A percentile compares a stretch with the other conserved stretches of the same genome.
phyloP scores from a whole-genome alignment of 2,113 vertebrate genomes.

The Macroglossus sobrinus region DNA sequence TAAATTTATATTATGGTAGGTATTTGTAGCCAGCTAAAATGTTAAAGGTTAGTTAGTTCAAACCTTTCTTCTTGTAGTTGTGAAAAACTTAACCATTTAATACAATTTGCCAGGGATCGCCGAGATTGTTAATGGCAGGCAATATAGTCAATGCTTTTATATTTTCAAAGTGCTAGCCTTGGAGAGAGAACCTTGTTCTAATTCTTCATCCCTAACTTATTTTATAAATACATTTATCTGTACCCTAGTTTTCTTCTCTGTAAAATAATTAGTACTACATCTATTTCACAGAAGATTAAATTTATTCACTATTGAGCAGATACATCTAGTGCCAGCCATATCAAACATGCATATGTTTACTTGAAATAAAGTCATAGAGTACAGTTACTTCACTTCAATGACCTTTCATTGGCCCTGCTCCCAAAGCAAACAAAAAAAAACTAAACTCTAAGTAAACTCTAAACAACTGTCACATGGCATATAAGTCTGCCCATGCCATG shows the following conservation, averaged over 20 bases:
- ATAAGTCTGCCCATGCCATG: neutral
- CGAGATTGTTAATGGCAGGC: neutral
- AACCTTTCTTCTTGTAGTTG: neutral
- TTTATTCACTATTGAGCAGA: neutral
- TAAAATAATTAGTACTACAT: neutral
- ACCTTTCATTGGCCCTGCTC: neutral
- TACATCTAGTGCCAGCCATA: neutral
- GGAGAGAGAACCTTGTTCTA: neutral
- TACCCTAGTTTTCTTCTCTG: neutral
- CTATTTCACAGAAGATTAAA: neutral
- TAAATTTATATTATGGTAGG: neutral
- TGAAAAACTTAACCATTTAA: neutral
- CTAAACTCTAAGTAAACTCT: neutral
- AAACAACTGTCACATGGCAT: neutral
- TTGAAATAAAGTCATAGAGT: neutral
- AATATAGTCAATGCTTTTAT: neutral
- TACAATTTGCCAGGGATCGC: neutral
- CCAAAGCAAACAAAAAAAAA: neutral
- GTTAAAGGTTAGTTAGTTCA: slow-evolving; percentile 35
- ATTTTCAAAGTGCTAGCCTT: neutral
- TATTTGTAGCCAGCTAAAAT: neutral
- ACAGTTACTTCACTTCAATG: neutral
- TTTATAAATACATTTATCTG: neutral
- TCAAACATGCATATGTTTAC: neutral
- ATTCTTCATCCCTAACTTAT: neutral